Evolutionary conservation across 2,888 invertebrate species (phyloP).

Genomic region (Ochropleura leucogaster): DNA sequence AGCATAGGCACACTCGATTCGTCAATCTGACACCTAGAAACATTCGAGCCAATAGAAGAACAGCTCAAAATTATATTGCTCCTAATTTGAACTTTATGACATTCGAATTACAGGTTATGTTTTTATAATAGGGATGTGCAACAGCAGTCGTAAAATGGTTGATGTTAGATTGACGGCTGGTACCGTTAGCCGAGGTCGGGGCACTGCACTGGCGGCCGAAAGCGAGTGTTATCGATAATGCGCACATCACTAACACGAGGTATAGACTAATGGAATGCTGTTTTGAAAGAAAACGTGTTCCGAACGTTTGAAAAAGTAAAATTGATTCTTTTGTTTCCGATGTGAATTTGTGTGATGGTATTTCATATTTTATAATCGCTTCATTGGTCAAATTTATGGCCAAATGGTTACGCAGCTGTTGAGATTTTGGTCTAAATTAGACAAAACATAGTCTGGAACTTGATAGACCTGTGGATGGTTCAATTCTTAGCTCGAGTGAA

Average conservation of each 20-base stretch:
- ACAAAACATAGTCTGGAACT: slow-evolving; percentile 9
- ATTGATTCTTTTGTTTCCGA: slow-evolving; percentile 66
- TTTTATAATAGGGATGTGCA: slow-evolving; percentile 72
- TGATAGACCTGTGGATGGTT: no score
- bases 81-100: slow-evolving; percentile 72
- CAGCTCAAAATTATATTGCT: slow-evolving; percentile 43
- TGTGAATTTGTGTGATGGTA: slow-evolving; percentile 43
- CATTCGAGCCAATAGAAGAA: slow-evolving; percentile 55
- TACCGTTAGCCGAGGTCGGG: slow-evolving; percentile 83
- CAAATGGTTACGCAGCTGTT: slow-evolving; percentile 2
- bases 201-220: slow-evolving; percentile 81
- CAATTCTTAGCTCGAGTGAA: not conserved
- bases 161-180: slow-evolving; percentile 84
- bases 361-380: slow-evolving; percentile 45
- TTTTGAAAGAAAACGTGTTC: slow-evolving; percentile 83
- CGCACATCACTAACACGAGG: slow-evolving; percentile 81
- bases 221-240: slow-evolving; percentile 82
- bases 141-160: slow-evolving; percentile 77
- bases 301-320: slow-evolving; percentile 66
- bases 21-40: slow-evolving; percentile 80
- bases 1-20: slow-evolving; percentile 73
- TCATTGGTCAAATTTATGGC: slow-evolving; percentile 18
- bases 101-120: slow-evolving; percentile 68
- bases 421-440: slow-evolving; percentile 2
- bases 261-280: slow-evolving; percentile 84